A percentile compares a stretch with the other conserved stretches of the same genome.
Evolutionary conservation across 2,888 invertebrate species (phyloP).

Genomic region (Beris chalybata): DNA sequence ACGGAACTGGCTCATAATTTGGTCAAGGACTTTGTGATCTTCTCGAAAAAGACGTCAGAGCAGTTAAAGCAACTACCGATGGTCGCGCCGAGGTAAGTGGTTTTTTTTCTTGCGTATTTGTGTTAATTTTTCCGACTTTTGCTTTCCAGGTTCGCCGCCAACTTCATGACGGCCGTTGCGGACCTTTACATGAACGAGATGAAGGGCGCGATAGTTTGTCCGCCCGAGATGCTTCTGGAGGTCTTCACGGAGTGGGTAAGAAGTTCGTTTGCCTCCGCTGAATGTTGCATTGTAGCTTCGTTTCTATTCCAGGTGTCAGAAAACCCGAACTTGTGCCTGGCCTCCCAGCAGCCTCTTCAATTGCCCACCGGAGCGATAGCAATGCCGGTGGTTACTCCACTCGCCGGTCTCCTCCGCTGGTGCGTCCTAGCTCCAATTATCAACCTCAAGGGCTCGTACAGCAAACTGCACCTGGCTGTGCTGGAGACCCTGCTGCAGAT

Average conservation of each 20-base stretch:
- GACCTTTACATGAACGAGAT: conserved; percentile 69
- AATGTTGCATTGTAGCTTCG: neutral
- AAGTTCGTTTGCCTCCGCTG: conserved; percentile 9
- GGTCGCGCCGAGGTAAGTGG: conserved; percentile 64
- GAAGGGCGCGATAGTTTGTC: conserved; percentile 57
- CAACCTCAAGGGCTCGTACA: conserved; percentile 57
- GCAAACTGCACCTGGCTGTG: conserved; percentile 69
- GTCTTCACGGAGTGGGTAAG: conserved; percentile 71
- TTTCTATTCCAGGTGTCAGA: conserved; percentile 59
- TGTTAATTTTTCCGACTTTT: neutral
- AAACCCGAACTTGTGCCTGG: conserved; percentile 68
- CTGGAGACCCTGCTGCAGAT: conserved; percentile 66
- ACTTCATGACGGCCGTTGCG: conserved; percentile 82
- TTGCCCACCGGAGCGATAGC: conserved; percentile 79
- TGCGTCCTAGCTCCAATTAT: conserved; percentile 70
- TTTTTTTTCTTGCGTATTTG: neutral
- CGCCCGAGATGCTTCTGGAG: conserved; percentile 68
- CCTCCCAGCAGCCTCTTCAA: conserved; percentile 67
- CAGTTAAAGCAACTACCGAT: conserved; percentile 72
- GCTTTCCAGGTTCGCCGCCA: conserved; percentile 73
- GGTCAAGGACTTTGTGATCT: conserved; percentile 80
- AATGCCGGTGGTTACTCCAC: conserved; percentile 80
- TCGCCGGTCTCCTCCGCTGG: conserved; percentile 80
- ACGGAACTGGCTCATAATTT: conserved; percentile 75
- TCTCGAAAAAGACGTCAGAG: conserved; percentile 71